Evolutionary conservation across 2,113 vertebrate species (phyloP).

Genomic region (Lagopus leucura): DNA sequence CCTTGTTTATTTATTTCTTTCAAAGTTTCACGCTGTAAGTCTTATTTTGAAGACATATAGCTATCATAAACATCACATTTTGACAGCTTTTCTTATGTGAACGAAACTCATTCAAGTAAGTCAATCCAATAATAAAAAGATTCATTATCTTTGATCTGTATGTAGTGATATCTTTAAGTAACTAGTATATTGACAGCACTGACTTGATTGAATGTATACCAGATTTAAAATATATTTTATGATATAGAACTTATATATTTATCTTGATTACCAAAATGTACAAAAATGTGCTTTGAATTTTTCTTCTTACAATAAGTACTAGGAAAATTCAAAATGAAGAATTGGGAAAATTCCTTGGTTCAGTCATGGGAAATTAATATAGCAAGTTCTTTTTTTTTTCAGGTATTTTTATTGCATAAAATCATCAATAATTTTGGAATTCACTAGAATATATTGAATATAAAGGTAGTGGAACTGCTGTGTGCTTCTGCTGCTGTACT

Average conservation of each 20-base stretch:
- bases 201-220: background rate
- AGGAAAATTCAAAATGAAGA: background rate
- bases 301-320: background rate
- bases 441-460: background rate
- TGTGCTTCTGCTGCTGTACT: background rate
- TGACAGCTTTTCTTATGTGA: background rate
- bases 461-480: background rate
- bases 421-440: background rate
- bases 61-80: background rate
- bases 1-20: background rate
- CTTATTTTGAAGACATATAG: conserved; percentile 19
- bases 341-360: background rate
- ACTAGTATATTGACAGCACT: background rate
- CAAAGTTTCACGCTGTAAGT: background rate
- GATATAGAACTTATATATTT: background rate
- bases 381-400: background rate
- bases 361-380: background rate
- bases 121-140: background rate
- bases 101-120: background rate
- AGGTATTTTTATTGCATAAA: background rate
- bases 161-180: background rate
- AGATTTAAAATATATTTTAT: background rate
- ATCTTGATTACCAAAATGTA: background rate
- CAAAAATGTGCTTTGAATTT: background rate
- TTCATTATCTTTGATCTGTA: background rate